Evolutionary conservation across 2,888 invertebrate species (phyloP).

Genomic region (Tricholauxania praeusta): DNA sequence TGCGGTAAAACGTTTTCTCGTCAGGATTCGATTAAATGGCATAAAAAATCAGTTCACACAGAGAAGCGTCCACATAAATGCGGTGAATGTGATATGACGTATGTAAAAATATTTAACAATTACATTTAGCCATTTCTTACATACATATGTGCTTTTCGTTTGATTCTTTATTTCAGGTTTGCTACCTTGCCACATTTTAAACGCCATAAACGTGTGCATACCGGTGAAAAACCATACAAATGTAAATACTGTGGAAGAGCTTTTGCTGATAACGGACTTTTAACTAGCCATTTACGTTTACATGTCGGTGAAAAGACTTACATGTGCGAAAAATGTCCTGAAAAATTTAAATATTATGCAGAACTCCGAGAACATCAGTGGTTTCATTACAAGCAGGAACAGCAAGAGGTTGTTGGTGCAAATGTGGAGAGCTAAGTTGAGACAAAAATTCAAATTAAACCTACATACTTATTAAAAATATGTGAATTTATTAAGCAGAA

Average conservation of each 20-base stretch:
- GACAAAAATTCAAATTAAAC: no score
- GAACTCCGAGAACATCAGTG: slow-evolving; percentile 48
- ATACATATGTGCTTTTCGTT: no score
- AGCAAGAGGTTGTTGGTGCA: background rate
- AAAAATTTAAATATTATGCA: slow-evolving; percentile 45
- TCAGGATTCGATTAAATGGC: slow-evolving; percentile 73
- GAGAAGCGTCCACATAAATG: slow-evolving; percentile 67
- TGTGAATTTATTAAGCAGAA: no score
- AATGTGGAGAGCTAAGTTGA: background rate
- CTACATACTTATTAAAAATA: no score
- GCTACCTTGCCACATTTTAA: slow-evolving; percentile 71
- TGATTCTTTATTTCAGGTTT: slow-evolving; percentile 72
- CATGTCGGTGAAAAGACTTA: slow-evolving; percentile 72
- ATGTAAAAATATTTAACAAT: slow-evolving; percentile 1
- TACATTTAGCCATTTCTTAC: no score
- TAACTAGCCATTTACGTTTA: slow-evolving; percentile 70
- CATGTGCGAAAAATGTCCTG: slow-evolving; percentile 64
- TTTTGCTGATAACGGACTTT: slow-evolving; percentile 72
- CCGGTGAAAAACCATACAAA: slow-evolving; percentile 70
- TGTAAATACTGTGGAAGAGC: slow-evolving; percentile 71
- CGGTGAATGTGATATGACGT: slow-evolving; percentile 52
- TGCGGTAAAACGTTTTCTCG: slow-evolving; percentile 74
- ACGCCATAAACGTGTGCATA: slow-evolving; percentile 71
- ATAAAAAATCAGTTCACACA: slow-evolving; percentile 73
- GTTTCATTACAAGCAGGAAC: slow-evolving; percentile 47